phyloP scores from a whole-genome alignment of 1,140 invertebrate species.

The Delia radicum region DNA sequence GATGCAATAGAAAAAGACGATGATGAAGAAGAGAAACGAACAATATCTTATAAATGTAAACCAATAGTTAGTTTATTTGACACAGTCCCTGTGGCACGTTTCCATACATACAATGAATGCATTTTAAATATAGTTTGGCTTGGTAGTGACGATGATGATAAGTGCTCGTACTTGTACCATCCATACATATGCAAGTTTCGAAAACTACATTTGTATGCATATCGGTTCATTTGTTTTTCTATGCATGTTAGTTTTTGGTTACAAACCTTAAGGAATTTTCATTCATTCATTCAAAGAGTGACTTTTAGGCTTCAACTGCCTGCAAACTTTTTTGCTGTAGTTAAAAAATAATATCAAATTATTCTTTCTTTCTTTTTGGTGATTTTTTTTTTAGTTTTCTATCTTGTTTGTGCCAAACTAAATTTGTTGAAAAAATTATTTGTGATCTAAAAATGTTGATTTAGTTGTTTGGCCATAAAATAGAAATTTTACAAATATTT shows the following conservation, averaged over 20 bases:
- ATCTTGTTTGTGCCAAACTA: not conserved
- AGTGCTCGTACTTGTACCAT: not conserved
- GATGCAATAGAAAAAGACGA: not conserved
- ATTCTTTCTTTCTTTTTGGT: not conserved
- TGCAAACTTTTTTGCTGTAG: not conserved
- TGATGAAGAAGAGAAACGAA: too few species aligned
- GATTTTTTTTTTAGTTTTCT: not conserved
- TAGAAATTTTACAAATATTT: not conserved
- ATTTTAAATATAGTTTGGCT: not conserved
- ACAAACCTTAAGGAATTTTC: not conserved
- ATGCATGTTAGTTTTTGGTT: not conserved
- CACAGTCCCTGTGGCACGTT: conserved; percentile 20
- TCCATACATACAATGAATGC: not conserved
- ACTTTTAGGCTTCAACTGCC: not conserved
- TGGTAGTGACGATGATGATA: not conserved
- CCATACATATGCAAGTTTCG: not conserved
- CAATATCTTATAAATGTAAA: not conserved
- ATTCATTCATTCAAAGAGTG: not conserved
- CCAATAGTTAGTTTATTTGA: conserved; percentile 15
- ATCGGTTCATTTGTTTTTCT: not conserved
- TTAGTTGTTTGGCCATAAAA: not conserved
- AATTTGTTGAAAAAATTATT: not conserved
- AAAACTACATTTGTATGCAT: not conserved
- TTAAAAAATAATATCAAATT: not conserved
- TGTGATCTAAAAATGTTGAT: not conserved